Evolutionary conservation across 2,888 invertebrate genomes (phyloP), one percentile per base, ranked within the genome.

Genomic region (Plagiodera versicolora): DNA sequence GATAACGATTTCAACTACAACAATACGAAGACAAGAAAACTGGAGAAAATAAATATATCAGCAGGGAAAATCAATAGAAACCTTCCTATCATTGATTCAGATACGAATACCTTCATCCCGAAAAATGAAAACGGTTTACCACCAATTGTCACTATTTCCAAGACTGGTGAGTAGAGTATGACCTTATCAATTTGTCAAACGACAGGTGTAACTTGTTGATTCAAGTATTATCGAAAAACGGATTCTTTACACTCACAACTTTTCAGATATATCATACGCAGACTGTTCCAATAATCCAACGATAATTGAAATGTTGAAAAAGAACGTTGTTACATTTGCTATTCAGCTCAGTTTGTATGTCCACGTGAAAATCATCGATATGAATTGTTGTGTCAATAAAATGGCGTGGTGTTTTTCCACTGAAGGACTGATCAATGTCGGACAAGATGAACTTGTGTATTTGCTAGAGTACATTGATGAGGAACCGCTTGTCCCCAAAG

Each of bases 371-470:
- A 86, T 91, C 67, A 83, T 90, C 45, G 86, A 87, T 75, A 84
- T 73, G 73, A 69, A 54, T 52, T 72, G 72, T 54, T 73, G 72
- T 75, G 85, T 90, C 64, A 88, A 89, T 72, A 86, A 86, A 69
- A 83, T 83, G 63, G 88, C 88, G 61, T 91, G 93, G 86, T 90
- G 90, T 76, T 88, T 92, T 71, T 86, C 89, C 18, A 90, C 91
- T 0, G 83, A 85, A 67, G 94, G 94, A 11, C 82, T 94, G 77
- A 87, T 88, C 61, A 87, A 88, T 60, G 91, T 92, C 16, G 92
- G 91, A 1, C 93, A 92, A 75, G 92, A 93, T 75, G 94, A 94
- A 80, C 81, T 94, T 17, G 85, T 92, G 48, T 84, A 92, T 58
- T 76, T 93, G 39, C 79, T 94, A 18, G 91, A 92, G 77, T 80